Percentiles rank a stretch among this genome's conserved stretches.
Conservation (phyloP, 2,113 vertebrate genomes). For the Bucco capensis region DNA sequence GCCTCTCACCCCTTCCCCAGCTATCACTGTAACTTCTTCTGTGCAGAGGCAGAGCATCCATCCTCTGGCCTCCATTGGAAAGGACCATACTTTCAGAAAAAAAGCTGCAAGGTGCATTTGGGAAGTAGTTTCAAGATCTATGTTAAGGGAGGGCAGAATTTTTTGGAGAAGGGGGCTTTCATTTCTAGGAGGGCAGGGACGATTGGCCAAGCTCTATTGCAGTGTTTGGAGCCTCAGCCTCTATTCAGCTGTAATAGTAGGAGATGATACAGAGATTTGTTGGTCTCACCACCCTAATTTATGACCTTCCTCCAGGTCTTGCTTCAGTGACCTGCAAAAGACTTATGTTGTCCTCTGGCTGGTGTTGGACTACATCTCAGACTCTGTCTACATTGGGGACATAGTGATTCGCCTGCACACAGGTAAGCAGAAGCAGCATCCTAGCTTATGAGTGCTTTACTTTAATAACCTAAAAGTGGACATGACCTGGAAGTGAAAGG, state of each 20-base stretch:
- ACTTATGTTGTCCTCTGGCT: conserved; percentile 84
- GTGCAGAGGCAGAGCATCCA: background rate
- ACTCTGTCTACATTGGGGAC: conserved; percentile 84
- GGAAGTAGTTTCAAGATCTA: background rate
- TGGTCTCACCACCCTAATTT: background rate
- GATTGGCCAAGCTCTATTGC: background rate
- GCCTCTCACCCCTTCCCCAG: too few relatives aligned
- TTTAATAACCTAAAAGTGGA: background rate
- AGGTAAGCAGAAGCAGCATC: conserved; percentile 70
- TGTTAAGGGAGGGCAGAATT: background rate
- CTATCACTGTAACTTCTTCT: background rate
- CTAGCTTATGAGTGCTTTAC: background rate
- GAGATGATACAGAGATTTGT: background rate
- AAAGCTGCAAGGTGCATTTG: background rate
- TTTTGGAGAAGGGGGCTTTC: background rate
- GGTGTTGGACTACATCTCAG: conserved; percentile 88
- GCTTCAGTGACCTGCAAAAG: conserved; percentile 86
- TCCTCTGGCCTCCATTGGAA: background rate
- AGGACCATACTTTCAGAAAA: background rate
- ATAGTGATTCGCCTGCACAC: conserved; percentile 84
- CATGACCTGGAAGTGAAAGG: background rate
- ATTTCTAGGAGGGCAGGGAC: background rate
- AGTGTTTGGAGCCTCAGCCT: background rate
- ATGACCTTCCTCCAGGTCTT: conserved; percentile 78
- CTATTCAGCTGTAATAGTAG: background rate